Evolutionary conservation across 2,113 vertebrate genomes (phyloP).

Genomic region (Crotalus horridus): DNA sequence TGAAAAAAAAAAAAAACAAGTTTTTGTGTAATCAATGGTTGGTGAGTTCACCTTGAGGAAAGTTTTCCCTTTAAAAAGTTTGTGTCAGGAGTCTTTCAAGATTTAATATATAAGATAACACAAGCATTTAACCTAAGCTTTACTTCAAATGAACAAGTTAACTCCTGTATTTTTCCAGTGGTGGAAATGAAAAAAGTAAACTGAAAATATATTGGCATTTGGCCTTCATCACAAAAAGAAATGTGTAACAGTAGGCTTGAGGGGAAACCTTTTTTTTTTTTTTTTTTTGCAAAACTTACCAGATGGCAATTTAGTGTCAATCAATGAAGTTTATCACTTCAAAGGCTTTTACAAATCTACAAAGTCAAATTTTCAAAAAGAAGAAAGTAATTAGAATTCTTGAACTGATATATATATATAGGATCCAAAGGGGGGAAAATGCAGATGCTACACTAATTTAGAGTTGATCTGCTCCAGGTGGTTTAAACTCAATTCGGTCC

Average conservation of each 20-base stretch:
- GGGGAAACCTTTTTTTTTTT: neutral
- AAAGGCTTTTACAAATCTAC: neutral
- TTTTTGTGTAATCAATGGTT: neutral
- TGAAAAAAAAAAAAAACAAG: neutral
- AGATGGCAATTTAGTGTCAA: neutral
- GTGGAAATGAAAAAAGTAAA: neutral
- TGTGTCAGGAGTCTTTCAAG: neutral
- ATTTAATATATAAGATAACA: neutral
- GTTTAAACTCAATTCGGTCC: neutral
- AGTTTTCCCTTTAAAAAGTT: neutral
- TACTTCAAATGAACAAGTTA: neutral
- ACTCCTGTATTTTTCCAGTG: neutral
- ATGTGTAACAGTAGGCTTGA: neutral
- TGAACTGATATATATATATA: neutral
- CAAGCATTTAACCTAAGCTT: neutral
- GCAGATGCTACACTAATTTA: neutral
- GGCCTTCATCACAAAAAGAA: neutral
- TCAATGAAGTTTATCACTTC: neutral
- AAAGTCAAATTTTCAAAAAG: neutral
- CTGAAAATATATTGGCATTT: neutral
- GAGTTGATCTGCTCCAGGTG: neutral
- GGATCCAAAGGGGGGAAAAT: neutral
- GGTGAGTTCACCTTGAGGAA: neutral
- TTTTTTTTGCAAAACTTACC: neutral
- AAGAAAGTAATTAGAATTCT: neutral